A percentile compares a stretch with the other conserved stretches of the same genome.
phyloP scores from a whole-genome alignment of 1,140 invertebrate species.

The Sogatella furcifera region DNA sequence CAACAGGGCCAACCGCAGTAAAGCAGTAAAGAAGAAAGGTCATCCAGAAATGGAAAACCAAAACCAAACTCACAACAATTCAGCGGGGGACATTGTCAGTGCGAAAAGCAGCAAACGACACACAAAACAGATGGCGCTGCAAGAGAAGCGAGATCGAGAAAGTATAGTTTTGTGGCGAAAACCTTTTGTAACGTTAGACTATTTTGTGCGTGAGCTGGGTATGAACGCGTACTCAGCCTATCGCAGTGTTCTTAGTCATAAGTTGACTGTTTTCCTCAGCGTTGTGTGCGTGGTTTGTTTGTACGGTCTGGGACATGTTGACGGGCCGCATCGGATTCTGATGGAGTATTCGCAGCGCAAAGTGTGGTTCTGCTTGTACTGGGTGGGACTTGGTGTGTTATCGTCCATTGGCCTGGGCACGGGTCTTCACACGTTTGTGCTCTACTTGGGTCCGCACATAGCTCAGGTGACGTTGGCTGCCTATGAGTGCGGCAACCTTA shows the following conservation, averaged over 20 bases:
- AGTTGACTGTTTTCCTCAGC: slow-evolving; percentile 29
- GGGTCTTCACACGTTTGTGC: slow-evolving; percentile 94
- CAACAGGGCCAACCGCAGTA: background rate
- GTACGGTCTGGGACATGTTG: slow-evolving; percentile 25
- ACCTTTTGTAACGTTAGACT: slow-evolving; percentile 71
- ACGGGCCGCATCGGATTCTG: slow-evolving; percentile 48
- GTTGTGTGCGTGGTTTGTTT: slow-evolving; percentile 9
- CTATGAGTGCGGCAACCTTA: slow-evolving; percentile 87
- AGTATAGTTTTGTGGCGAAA: slow-evolving; percentile 64
- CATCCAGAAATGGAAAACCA: too few relatives aligned
- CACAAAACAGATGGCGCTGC: too few relatives aligned
- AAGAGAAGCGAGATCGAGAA: background rate
- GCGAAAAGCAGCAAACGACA: too few relatives aligned
- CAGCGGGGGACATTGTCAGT: too few relatives aligned
- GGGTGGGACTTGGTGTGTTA: slow-evolving; percentile 89
- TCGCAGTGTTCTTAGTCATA: slow-evolving; percentile 35
- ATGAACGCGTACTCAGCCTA: slow-evolving; percentile 45
- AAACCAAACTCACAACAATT: too few relatives aligned
- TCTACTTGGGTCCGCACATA: slow-evolving; percentile 91
- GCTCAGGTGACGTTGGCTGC: slow-evolving; percentile 94
- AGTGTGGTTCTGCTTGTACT: slow-evolving; percentile 76
- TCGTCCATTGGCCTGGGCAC: slow-evolving; percentile 96
- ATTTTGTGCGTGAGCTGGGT: slow-evolving; percentile 65
- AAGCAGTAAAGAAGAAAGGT: background rate
- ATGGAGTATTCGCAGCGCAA: slow-evolving; percentile 36